phyloP scores from a whole-genome alignment of 2,113 vertebrate species.

The Festucalex cinctus region DNA sequence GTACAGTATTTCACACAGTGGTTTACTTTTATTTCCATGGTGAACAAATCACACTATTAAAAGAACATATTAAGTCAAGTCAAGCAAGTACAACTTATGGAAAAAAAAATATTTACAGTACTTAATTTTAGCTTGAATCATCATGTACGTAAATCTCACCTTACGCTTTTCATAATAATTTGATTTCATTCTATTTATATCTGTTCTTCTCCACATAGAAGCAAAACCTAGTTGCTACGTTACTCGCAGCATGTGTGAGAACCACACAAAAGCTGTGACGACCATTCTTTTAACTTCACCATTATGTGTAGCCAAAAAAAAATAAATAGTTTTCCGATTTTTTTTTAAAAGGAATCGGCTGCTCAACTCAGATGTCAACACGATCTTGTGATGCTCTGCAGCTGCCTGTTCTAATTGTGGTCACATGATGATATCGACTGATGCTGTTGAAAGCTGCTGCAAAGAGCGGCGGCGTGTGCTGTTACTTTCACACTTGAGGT shows the following conservation, averaged over 20 bases:
- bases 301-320: not conserved
- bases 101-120: not conserved
- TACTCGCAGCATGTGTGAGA: not conserved
- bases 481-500: conserved; percentile 3
- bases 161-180: not conserved
- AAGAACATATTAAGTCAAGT: too few species aligned
- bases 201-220: not conserved
- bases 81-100: not conserved
- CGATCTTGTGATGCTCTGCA: not conserved
- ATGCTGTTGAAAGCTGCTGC: conserved; percentile 8
- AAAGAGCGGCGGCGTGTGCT: not conserved
- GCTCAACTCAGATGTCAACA: not conserved
- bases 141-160: not conserved
- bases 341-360: not conserved
- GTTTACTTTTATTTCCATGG: too few species aligned
- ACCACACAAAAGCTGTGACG: not conserved
- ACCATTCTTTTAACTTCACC: not conserved
- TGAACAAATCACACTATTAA: too few species aligned
- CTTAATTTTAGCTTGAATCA: not conserved
- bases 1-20: too few species aligned
- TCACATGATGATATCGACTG: not conserved
- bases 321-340: not conserved
- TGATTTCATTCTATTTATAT: not conserved
- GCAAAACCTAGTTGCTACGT: not conserved
- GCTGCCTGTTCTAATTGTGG: not conserved